Evolutionary conservation across 2,888 invertebrate species (phyloP).

Genomic region (Ramazzottius varieornatus): DNA sequence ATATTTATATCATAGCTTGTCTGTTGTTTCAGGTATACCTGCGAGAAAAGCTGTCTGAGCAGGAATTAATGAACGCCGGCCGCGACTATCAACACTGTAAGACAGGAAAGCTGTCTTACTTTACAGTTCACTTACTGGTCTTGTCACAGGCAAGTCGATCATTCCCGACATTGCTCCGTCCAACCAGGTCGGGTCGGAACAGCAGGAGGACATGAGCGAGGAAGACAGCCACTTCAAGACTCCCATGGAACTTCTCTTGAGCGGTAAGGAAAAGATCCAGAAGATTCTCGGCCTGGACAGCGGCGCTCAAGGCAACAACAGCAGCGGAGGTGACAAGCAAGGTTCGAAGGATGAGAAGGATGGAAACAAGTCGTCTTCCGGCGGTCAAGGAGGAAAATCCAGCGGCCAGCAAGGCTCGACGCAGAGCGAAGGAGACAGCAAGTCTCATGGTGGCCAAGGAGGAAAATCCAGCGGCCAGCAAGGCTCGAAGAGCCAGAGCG

Average conservation of each 20-base stretch:
- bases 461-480: too few species aligned
- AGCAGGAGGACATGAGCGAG: not conserved
- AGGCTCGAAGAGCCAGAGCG: too few species aligned
- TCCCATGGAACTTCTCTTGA: not conserved
- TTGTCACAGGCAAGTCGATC: not conserved
- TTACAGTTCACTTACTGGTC: too few species aligned
- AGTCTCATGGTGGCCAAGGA: too few species aligned
- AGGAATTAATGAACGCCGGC: not conserved
- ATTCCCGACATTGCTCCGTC: not conserved
- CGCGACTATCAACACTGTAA: not conserved
- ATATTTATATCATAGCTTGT: not conserved
- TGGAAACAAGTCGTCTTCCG: too few species aligned
- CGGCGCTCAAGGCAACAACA: too few species aligned
- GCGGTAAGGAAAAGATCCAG: not conserved
- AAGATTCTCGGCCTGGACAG: not conserved
- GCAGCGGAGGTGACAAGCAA: too few species aligned
- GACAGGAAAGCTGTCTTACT: too few species aligned
- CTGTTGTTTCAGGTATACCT: not conserved
- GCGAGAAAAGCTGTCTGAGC: not conserved
- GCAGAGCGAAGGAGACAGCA: too few species aligned
- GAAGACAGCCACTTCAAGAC: not conserved
- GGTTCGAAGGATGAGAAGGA: too few species aligned
- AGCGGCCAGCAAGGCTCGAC: too few species aligned
- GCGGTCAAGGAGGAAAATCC: too few species aligned
- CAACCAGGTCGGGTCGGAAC: not conserved